Evolutionary conservation across 2,113 vertebrate genomes (phyloP), one percentile per base, ranked within the genome.

Genomic region (Zingel zingel): DNA sequence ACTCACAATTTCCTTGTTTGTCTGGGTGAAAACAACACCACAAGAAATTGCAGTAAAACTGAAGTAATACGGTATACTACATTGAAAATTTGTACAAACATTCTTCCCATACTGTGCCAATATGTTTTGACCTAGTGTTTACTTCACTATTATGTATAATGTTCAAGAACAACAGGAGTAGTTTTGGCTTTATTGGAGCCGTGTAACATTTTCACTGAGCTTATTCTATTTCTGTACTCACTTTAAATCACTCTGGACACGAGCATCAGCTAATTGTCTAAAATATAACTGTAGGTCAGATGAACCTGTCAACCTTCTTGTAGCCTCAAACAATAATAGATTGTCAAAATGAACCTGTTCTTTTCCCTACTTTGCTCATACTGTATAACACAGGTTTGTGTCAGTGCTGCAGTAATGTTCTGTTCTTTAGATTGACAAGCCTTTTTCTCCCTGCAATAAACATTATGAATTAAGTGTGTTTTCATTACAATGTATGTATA

Each of bases 381-480:
- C 27, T 27, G 27, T 27, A 21, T 30, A 57, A 43, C 25, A 14
- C 13, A 47, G 1, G 10, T 68, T 66, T 84, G 47, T 58, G 43
- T 50, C 59, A 50, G 58, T 15, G 27, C 39, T 39, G 48, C 36
- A 27, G 36, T 47, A 61, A 56, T 30, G 27, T 33, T 1, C 45
- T 62, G 50, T 67, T 74, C 30, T 88, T 74, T 51, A 50, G 27
- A 48, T 85, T 84, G 82, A 82, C 48, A 58, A 45, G 68, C 63
- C n/a, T 76, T 83, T 91, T 75, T 73, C 82, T 67, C 61, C 39
- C 48, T 15, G 47, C 69, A 85, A 64, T 87, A 91, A 88, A 91
- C 89, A 78, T 73, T 69, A 82, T 93, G 76, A 90, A 89, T 88
- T 89, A 90, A 88, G 85, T 56, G 88, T 81, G 80, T 87, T 82